Evolutionary conservation across 2,888 invertebrate genomes (phyloP), one percentile per base, ranked within the genome.

Genomic region (Stomorhina lunata): DNA sequence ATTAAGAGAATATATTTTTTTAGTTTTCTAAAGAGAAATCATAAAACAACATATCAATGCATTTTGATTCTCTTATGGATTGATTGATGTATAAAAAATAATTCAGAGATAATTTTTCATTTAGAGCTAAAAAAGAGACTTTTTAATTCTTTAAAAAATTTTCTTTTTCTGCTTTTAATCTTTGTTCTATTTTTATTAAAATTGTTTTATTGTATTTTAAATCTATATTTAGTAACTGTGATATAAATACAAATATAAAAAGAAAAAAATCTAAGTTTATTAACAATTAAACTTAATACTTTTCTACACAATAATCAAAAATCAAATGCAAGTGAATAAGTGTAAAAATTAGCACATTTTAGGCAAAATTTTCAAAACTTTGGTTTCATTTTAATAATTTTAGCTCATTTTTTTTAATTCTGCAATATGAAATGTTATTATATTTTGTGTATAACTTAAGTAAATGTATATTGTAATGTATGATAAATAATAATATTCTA

Each of bases 191-290:
- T 43, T 69, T 55, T 59, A 68, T 48, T 15, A 1, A 32, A 12
- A 20, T 48, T 20, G 7, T 48, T 45, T 22, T 69, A 63, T 76
- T 34, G n/a, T n/a, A n/a, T 40, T 29, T 27, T 72, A 50, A 48
- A 57, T 40, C n/a, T 68, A 69, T 55, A 55, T 57, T 73, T 78
- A 68, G 78, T 69, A 78, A 81, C 81, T 81, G 81, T 81, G 81
- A 81, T 81, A 81, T 80, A 55, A 59, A 15, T 53, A 53, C 53
- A 50, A 63, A 53, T 17, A 17, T 29, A 29, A 37, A 15, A 57
- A 59, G 12, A 29, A 50, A 50, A 25, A 45, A 50, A 17, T 32
- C 37, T 34, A 57, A 61, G 32, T 17, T 27, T 25, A 73, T 29
- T 15, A 27, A 57, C 43, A 57, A 65, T 43, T 37, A 20, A 59